Percentiles rank a stretch among this genome's conserved stretches.
phyloP scores from a whole-genome alignment of 2,797 vertebrate species.

The Corythornis leucogaster region DNA sequence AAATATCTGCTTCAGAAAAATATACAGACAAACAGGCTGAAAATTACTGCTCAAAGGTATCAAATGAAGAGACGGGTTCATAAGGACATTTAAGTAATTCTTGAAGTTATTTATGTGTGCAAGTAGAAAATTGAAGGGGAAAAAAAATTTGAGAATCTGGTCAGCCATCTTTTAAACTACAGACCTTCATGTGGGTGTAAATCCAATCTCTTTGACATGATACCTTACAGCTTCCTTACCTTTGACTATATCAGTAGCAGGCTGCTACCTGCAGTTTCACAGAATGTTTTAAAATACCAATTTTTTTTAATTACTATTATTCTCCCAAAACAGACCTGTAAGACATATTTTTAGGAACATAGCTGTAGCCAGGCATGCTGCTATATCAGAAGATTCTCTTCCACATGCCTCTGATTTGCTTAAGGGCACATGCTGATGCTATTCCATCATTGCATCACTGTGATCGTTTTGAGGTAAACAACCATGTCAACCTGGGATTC shows the following conservation, averaged over 20 bases:
- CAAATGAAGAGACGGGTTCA: background rate
- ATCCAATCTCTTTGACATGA: background rate
- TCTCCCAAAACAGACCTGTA: background rate
- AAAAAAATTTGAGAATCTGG: background rate
- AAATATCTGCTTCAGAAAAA: background rate
- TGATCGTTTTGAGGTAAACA: background rate
- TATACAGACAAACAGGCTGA: background rate
- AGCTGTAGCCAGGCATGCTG: background rate
- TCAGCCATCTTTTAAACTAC: background rate
- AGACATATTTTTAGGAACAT: background rate
- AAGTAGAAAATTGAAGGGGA: background rate
- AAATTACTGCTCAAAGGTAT: background rate
- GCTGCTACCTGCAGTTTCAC: background rate
- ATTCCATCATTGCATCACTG: background rate
- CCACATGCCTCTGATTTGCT: fast-evolving
- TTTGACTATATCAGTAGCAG: background rate
- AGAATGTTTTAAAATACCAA: background rate
- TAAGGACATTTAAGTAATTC: background rate
- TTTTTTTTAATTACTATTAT: background rate
- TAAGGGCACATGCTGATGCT: background rate
- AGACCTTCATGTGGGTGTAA: background rate
- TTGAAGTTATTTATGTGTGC: background rate
- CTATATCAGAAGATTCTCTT: background rate
- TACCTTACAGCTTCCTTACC: background rate
- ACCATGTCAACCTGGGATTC: background rate